Evolutionary conservation across 1,140 invertebrate genomes (phyloP), one percentile per base, ranked within the genome.

Genomic region (Platyura marginata): DNA sequence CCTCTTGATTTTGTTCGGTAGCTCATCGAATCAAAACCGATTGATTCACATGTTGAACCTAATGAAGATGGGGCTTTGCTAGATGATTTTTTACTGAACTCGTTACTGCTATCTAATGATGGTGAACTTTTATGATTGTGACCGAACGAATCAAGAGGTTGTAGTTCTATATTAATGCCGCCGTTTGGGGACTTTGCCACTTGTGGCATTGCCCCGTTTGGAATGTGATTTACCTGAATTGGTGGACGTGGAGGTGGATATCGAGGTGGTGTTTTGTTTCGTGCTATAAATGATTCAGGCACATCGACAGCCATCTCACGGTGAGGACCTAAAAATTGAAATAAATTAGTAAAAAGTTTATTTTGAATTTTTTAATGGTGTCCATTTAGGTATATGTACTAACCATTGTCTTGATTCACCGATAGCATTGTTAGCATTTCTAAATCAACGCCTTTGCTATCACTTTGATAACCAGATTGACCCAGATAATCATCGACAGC

Each of bases 271-370:
- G 78, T 92, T 70, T 89, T 95, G 64, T 83, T 86, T 61, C 79
- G 72, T 49, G 75, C 84, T 49, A 94, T 79, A 67, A 97, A 96
- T 54, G 79, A 82, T 57, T 94, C 91, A 53, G 94, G 94, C 47
- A 94, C 91, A 67, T 97, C 94, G 56, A 98, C 91, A 54, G 94
- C 88, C 85, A 97, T 91, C 75, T 98, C 94, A 57, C 85, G 77
- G 70, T 86, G 83, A 55, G 83, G 82, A 64, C 80, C 75, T 73
- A 65, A 42, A 63, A 29, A 44, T 25, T 21, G 3, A 46, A 35
- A 5, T 36, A 6, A 13, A 25, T 5, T 29, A 29, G n/a, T n/a
- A n/a, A n/a, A n/a, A n/a, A n/a, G n/a, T n/a, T n/a, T n/a, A n/a
- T n/a, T n/a, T 29, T 29, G 25, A 29, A 29, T 13, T 29, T 29